Base-by-base conservation (phyloP, 2,888 invertebrate genomes). In the Xestia c-nigrum region DNA sequence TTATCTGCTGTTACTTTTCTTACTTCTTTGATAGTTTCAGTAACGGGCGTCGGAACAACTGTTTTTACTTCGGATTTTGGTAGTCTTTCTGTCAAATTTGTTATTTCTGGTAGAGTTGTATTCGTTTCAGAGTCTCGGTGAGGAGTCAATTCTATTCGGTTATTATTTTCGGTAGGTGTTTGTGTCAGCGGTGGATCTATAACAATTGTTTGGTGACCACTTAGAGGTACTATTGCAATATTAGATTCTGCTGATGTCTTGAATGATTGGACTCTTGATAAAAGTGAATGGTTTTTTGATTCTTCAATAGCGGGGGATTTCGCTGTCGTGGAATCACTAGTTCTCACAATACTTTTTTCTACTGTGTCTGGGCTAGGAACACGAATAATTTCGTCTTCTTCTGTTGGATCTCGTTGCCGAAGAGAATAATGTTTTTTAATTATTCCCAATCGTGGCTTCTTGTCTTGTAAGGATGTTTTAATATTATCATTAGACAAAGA, bases 151-250 rank as follows among this genome's bases (percentile, higher is more conserved):
- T 57, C 69, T 71, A 76, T 75, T 67, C 83, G 86, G 67, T 87
- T 88, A 57, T 86, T 87, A 63, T 76, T 85, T 72, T 90, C 89
- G 71, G 75, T 85, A 52, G 78, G 68, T 52, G 91, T 90, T 88
- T 94, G 94, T 55, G 89, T 90, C 50, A 96, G 84, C 21, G 96
- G 96, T 80, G 97, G 96, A 90, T 97, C 94, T 76, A 97, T 95
- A 46, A 97, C 95, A 85, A 97, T 95, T n/a, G 97, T 97, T 93
- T 97, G 97, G 89, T 97, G 97, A 67, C 97, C 97, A 86, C 97
- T 97, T 80, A 97, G 89, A 65, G 97, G 97, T 61, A 97, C 93
- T 71, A 97, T 94, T 75, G 95, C 93, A 79, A 97, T 95, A 85
- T 94, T 95, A n/a, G 96, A 95, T 82, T 96, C 95, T n/a, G 95